These are phyloP conservation scores for Calephelis nemesis DNA, from an alignment of 1,140 invertebrate species.

Conservation along the genomic window DNA sequence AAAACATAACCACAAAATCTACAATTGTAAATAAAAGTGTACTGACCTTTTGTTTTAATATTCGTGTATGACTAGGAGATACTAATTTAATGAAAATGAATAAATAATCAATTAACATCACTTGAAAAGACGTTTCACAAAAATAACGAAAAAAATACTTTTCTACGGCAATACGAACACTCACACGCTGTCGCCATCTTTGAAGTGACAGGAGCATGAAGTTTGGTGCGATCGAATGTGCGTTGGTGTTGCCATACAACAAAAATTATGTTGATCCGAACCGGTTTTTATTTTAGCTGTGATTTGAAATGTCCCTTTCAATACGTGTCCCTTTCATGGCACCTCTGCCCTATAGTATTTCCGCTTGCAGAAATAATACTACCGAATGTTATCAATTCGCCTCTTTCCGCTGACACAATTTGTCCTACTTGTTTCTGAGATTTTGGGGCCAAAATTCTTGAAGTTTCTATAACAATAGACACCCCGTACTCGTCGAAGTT, in stretches of 20 bases:
- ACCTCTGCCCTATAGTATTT: slow-evolving; percentile 20
- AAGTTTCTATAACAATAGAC: slow-evolving; percentile 45
- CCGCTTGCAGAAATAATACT: slow-evolving; percentile 45
- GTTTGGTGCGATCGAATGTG: slow-evolving; percentile 18
- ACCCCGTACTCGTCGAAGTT: slow-evolving; percentile 77
- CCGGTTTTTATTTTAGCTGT: slow-evolving; percentile 24
- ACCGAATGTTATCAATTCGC: slow-evolving; percentile 53
- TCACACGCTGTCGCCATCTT: slow-evolving; percentile 19
- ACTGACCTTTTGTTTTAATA: slow-evolving; percentile 22
- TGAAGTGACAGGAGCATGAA: slow-evolving; percentile 24
- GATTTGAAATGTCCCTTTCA: slow-evolving; percentile 28
- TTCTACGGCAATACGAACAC: slow-evolving; percentile 16
- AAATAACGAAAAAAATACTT: slow-evolving; percentile 25
- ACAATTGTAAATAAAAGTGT: slow-evolving; percentile 13
- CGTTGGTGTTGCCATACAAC: slow-evolving; percentile 12
- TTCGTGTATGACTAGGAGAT: slow-evolving; percentile 15
- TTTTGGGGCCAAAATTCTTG: slow-evolving; percentile 42
- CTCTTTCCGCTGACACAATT: slow-evolving; percentile 51
- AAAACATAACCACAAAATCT: slow-evolving; percentile 11
- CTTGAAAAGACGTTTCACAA: slow-evolving; percentile 22
- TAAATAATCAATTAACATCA: slow-evolving; percentile 24
- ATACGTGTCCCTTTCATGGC: slow-evolving; percentile 14
- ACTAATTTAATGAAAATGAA: slow-evolving; percentile 13
- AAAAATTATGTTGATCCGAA: slow-evolving; percentile 22
- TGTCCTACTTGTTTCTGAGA: slow-evolving; percentile 3